Conservation (phyloP, 2,797 vertebrate species). For the Sebastes kiyomatsui region DNA sequence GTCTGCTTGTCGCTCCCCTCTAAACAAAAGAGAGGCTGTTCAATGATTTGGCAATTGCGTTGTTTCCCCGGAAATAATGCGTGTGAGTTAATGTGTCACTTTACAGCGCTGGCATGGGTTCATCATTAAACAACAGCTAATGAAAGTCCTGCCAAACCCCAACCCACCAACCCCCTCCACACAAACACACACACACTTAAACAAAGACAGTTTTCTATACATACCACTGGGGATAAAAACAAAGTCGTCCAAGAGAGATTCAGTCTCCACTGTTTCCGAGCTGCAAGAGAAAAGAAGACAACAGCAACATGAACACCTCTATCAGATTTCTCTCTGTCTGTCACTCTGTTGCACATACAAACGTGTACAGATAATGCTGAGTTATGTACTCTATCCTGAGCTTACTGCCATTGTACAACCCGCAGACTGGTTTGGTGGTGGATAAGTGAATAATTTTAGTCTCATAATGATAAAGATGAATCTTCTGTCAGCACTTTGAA, state of each 20-base stretch:
- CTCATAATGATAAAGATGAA: not conserved
- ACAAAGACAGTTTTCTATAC: not conserved
- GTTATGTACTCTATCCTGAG: not conserved
- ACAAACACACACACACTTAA: not conserved
- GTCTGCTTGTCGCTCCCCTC: conserved; percentile 15
- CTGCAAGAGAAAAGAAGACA: conserved; percentile 45
- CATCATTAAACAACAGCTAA: conserved; percentile 1
- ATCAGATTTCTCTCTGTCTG: not conserved
- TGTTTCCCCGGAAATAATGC: conserved; percentile 13
- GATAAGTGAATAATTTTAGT: not conserved
- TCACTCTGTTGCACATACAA: not conserved
- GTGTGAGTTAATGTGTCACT: conserved; percentile 50
- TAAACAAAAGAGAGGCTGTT: conserved; percentile 61
- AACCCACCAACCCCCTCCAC: not conserved
- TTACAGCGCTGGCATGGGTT: conserved; percentile 8
- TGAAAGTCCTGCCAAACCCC: not conserved
- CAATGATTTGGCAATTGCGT: conserved; percentile 13
- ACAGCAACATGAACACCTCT: not conserved
- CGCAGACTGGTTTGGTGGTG: conserved; percentile 6
- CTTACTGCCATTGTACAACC: not conserved
- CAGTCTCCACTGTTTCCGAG: conserved; percentile 53
- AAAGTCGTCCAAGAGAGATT: conserved; percentile 71
- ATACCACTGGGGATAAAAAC: conserved; percentile 70
- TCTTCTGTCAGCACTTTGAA: not conserved
- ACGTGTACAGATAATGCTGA: not conserved